Percentiles rank a stretch among this genome's conserved stretches.
Evolutionary conservation across 2,797 vertebrate genomes (phyloP).

Genomic region (Ptychadena robeensis): DNA sequence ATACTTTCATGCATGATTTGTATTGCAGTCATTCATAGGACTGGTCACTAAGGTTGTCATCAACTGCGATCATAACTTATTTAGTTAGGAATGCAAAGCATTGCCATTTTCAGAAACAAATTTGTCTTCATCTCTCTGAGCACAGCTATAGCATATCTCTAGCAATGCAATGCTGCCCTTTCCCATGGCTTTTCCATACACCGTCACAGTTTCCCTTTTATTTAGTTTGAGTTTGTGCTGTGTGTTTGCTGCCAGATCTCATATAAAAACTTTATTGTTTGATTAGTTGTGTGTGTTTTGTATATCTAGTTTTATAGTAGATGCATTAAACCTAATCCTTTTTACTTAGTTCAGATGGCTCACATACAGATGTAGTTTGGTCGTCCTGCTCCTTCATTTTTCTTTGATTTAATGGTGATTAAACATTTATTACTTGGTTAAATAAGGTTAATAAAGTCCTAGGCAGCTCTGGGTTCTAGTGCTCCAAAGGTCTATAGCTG

Average conservation of each 20-base stretch:
- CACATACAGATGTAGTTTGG: no score
- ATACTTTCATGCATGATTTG: no score
- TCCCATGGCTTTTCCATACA: conserved; percentile 6
- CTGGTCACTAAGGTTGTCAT: no score
- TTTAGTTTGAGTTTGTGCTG: conserved; percentile 19
- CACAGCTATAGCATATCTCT: no score
- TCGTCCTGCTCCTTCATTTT: background rate
- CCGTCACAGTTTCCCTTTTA: background rate
- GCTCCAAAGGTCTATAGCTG: background rate
- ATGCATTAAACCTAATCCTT: background rate
- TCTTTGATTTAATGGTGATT: background rate
- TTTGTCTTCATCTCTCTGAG: no score
- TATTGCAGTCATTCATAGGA: no score
- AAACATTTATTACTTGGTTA: background rate
- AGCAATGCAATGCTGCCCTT: no score
- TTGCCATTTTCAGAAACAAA: background rate
- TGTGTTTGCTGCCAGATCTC: conserved; percentile 28
- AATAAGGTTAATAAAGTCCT: background rate
- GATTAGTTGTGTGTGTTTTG: conserved; percentile 27
- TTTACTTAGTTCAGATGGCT: no score
- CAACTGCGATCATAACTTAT: no score
- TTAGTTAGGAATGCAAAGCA: background rate
- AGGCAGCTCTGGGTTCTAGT: no score
- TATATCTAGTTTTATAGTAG: background rate
- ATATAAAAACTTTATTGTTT: conserved; percentile 39